Evolutionary conservation across 2,797 vertebrate species (phyloP), one percentile per base, ranked within the genome.

Genomic region (Oryzias dopingdopingensis): DNA sequence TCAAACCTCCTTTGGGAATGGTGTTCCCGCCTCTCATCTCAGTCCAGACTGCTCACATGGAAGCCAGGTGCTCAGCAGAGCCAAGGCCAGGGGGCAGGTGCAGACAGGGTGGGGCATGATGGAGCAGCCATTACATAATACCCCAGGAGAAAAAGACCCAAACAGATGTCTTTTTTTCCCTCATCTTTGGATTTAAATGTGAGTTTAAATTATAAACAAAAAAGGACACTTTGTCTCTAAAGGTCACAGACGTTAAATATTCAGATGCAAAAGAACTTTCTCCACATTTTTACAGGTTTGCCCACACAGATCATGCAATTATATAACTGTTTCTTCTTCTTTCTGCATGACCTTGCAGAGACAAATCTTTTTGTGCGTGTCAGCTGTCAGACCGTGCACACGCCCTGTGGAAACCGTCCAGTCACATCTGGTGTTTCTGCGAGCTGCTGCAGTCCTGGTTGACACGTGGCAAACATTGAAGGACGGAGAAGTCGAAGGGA

Each of bases 381-480:
- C 16, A 56, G 32, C 64, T 57, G 16, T 44, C 59, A 22, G 71
- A 20, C 60, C 60, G 40, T n/a, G 7, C 57, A 55, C 68, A 70
- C 65, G 24, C 60, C 46, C 65, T 20, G 78, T 91, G 87, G 89
- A 86, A 67, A 32, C 29, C 40, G 64, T 90, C 87, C 91, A 72
- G 65, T 83, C 64, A 52, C 90, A 92, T 91, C 90, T 92, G 91
- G 88, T 84, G 79, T 81, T 75, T 86, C 49, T 79, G 77, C 78
- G 49, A 62, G 67, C 49, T 44, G 50, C 77, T 88, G 82, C 70
- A 85, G 0, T 42, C 80, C 72, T 79, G 42, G 81, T 59, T 76
- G 89, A 90, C 90, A 94, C 90, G 91, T 94, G 91, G 92, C 92
- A 91, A 52, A 70, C 59, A 68, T 65, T 72, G 26, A 47, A 58